Conservation (phyloP, 2,113 vertebrate genomes). For the Myiagra hebetior region DNA sequence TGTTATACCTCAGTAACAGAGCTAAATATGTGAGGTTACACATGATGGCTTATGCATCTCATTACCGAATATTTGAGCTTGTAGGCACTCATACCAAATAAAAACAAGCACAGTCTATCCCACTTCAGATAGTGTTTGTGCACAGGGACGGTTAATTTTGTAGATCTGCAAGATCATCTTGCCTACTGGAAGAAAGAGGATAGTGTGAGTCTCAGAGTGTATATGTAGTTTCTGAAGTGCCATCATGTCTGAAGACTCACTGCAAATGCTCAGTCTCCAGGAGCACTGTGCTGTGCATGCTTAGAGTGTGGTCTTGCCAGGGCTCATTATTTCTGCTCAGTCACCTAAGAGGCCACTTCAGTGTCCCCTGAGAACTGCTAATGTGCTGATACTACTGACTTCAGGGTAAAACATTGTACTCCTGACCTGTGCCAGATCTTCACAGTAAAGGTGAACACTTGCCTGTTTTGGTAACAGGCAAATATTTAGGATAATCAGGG, state of each 20-base stretch:
- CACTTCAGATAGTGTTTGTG: neutral
- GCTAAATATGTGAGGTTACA: neutral
- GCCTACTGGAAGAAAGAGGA: neutral
- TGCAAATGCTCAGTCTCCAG: neutral
- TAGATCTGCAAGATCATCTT: neutral
- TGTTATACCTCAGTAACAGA: neutral
- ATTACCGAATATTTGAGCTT: neutral
- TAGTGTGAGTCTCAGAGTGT: neutral
- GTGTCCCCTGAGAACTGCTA: neutral
- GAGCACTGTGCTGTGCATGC: neutral
- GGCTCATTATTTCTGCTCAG: neutral
- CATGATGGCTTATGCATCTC: neutral
- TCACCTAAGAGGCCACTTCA: neutral
- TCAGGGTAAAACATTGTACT: neutral
- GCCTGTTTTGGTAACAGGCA: neutral
- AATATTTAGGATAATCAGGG: neutral
- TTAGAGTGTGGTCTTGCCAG: neutral
- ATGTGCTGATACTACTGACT: neutral
- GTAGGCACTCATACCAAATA: neutral
- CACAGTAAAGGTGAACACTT: neutral
- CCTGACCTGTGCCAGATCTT: neutral
- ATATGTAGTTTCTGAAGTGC: neutral
- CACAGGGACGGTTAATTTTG: neutral
- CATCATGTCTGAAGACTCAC: neutral
- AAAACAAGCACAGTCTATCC: neutral